Conservation (phyloP, 2,888 invertebrate genomes). For the Atrina japonica region DNA sequence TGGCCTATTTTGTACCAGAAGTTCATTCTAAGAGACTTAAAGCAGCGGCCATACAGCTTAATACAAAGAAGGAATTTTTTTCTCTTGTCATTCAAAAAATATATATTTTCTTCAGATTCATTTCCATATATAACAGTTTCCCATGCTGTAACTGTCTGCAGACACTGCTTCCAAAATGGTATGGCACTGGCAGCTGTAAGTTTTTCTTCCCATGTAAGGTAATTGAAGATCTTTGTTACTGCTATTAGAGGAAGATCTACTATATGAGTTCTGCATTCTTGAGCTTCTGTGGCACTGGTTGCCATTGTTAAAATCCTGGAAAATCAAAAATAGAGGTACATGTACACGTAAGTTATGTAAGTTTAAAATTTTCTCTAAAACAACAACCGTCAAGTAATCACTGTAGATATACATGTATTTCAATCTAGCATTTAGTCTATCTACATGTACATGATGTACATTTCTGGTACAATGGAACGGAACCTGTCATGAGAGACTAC, state of each 20-base stretch:
- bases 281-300: too few relatives aligned
- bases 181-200: constrained; percentile 45
- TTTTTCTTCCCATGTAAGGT: constrained; percentile 60
- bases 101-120: constrained; percentile 61
- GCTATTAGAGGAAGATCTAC: constrained; percentile 53
- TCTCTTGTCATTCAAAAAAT: constrained; percentile 60
- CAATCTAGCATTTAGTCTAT: too few relatives aligned
- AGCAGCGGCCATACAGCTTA: constrained; percentile 58
- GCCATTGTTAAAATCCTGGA: too few relatives aligned
- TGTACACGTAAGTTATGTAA: too few relatives aligned
- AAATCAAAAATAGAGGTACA: too few relatives aligned
- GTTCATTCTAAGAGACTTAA: constrained; percentile 51
- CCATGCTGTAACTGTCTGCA: constrained; percentile 56
- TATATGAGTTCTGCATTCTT: neutral
- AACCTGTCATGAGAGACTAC: too few relatives aligned
- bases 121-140: constrained; percentile 48
- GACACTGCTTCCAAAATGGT: constrained; percentile 47
- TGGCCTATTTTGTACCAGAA: constrained; percentile 57
- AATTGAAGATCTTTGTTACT: constrained; percentile 53
- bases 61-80: constrained; percentile 53
- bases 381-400: too few relatives aligned
- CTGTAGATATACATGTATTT: too few relatives aligned
- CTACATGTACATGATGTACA: too few relatives aligned
- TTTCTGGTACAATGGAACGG: too few relatives aligned
- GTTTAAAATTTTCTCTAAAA: too few relatives aligned